These are phyloP conservation scores for Aphidius colemani DNA, from an alignment of 2,888 invertebrate genomes.

Conservation along the genomic window DNA sequence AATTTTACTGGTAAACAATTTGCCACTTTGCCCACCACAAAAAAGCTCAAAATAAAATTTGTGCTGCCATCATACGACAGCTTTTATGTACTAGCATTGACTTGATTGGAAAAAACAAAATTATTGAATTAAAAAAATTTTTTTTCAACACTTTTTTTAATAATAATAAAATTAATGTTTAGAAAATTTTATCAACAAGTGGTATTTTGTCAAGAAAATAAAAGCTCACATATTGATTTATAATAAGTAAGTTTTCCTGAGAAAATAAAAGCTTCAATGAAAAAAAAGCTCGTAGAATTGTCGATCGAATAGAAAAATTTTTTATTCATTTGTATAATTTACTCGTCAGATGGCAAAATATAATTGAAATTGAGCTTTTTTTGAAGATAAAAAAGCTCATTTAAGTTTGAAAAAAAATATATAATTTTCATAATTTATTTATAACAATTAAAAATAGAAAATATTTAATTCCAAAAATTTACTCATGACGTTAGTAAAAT, in stretches of 20 bases:
- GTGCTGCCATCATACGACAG: too few species aligned
- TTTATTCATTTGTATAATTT: neutral
- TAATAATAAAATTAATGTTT: neutral
- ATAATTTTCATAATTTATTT: too few species aligned
- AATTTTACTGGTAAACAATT: neutral
- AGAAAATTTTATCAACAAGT: too few species aligned
- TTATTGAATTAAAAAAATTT: too few species aligned
- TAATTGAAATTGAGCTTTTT: neutral
- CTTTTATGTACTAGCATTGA: too few species aligned
- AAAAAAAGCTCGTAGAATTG: neutral
- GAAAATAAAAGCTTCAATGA: neutral
- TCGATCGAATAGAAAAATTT: constrained; percentile 14
- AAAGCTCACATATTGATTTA: neutral
- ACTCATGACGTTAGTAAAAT: too few species aligned
- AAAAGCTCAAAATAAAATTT: too few species aligned
- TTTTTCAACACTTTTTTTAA: neutral
- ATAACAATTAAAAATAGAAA: neutral
- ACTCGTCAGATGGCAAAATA: constrained; percentile 23
- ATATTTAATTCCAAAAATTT: neutral
- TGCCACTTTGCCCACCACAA: neutral
- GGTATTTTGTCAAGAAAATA: too few species aligned
- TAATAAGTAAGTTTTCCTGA: neutral
- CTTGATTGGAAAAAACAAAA: too few species aligned
- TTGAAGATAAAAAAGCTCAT: too few species aligned
- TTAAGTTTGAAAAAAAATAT: too few species aligned